Conservation (phyloP, 2,888 invertebrate genomes). For the Chrysodeixis includens region DNA sequence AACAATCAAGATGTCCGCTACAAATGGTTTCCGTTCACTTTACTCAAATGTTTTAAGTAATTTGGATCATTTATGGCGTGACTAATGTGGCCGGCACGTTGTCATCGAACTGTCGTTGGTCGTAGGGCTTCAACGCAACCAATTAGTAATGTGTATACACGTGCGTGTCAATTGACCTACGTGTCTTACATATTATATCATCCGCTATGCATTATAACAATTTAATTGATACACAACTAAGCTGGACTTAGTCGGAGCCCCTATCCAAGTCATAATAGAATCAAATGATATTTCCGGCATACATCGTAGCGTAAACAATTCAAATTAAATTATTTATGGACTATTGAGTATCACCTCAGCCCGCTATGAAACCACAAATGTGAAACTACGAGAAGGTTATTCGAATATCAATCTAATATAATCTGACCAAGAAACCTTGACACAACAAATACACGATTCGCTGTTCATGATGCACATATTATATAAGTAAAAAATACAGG, state of each 20-base stretch:
- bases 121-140: constrained; percentile 53
- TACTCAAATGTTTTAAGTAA: constrained; percentile 22
- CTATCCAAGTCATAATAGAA: neutral
- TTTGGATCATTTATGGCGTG: constrained; percentile 29
- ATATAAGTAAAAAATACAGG: constrained; percentile 18
- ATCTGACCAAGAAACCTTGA: constrained; percentile 30
- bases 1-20: constrained; percentile 10
- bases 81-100: constrained; percentile 37
- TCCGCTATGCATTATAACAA: constrained; percentile 25
- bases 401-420: constrained; percentile 3
- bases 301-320: neutral
- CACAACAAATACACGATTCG: constrained; percentile 19
- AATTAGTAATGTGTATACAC: constrained; percentile 39
- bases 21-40: constrained; percentile 12
- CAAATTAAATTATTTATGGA: too few species aligned
- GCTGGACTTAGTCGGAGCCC: neutral
- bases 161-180: constrained; percentile 23
- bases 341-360: neutral
- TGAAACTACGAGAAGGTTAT: neutral
- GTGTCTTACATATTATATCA: constrained; percentile 16
- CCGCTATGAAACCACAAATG: neutral
- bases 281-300: neutral
- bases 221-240: neutral
- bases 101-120: constrained; percentile 41
- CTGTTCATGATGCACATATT: constrained; percentile 10